Evolutionary conservation across 2,888 invertebrate species (phyloP).

Genomic region (Heliconius erato): DNA sequence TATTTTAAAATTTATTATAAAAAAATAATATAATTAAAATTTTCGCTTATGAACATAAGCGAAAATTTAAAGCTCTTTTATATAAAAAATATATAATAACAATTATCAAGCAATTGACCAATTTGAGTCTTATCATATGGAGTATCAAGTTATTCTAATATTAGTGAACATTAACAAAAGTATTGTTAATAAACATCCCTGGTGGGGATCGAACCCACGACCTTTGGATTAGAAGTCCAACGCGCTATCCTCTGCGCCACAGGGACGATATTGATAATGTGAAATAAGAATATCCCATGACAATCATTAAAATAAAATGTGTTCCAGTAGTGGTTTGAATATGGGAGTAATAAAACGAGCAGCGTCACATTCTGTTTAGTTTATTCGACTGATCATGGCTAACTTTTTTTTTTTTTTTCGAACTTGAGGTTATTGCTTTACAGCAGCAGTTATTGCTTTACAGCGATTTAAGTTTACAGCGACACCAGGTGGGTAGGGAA

Average conservation of each 20-base stretch:
- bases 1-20: too few relatives aligned
- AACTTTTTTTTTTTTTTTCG: too few relatives aligned
- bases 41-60: too few relatives aligned
- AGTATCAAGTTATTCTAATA: accelerated
- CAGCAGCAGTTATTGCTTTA: too few relatives aligned
- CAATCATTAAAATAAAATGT: background rate
- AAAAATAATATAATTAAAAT: too few relatives aligned
- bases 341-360: too few relatives aligned
- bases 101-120: background rate
- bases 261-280: conserved; percentile 54
- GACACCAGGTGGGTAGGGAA: too few relatives aligned
- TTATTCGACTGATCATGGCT: too few relatives aligned
- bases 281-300: background rate
- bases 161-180: background rate
- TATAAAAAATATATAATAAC: background rate
- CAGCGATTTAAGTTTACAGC: too few relatives aligned
- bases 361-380: too few relatives aligned
- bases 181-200: conserved; percentile 5
- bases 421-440: too few relatives aligned
- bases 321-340: too few relatives aligned
- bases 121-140: background rate
- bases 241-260: conserved; percentile 88
- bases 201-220: conserved; percentile 71
- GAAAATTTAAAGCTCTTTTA: background rate
- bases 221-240: conserved; percentile 95